Evolutionary conservation across 2,797 vertebrate genomes (phyloP).

Genomic region (Botia almorhae): DNA sequence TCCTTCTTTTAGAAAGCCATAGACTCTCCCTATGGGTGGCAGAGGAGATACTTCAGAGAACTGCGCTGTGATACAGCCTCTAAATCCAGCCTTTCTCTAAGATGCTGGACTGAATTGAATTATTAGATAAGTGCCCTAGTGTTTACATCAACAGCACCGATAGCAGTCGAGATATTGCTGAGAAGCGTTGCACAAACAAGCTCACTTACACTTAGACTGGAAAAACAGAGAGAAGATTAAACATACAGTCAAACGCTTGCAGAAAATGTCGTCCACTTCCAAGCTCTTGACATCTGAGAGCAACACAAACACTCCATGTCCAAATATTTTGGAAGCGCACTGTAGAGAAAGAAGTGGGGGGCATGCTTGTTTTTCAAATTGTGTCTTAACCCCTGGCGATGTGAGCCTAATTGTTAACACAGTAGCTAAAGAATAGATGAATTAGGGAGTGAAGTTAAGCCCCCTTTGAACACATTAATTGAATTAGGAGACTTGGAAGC

Average conservation of each 20-base stretch:
- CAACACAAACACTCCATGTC: conserved; percentile 51
- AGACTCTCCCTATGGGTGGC: conserved; percentile 8
- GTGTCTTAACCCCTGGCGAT: conserved; percentile 47
- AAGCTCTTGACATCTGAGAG: conserved; percentile 52
- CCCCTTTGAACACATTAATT: conserved; percentile 61
- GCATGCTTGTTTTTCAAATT: conserved; percentile 40
- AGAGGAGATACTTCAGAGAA: neutral
- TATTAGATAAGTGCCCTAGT: conserved; percentile 55
- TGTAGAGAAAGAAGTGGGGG: neutral
- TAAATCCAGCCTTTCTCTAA: conserved; percentile 21
- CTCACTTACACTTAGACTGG: conserved; percentile 31
- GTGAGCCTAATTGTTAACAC: conserved; percentile 52
- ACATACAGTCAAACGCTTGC: conserved; percentile 34
- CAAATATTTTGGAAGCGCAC: conserved; percentile 42
- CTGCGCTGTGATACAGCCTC: neutral
- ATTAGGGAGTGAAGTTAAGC: conserved; percentile 47
- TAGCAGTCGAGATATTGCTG: conserved; percentile 56
- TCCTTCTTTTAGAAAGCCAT: neutral
- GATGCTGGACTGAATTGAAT: conserved; percentile 40
- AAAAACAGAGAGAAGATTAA: conserved; percentile 42
- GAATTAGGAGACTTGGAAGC: conserved; percentile 55
- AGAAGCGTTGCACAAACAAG: conserved; percentile 62
- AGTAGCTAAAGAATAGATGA: conserved; percentile 42
- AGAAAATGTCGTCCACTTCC: conserved; percentile 19
- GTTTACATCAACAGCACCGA: conserved; percentile 57